These are phyloP conservation scores for Harlomillsia oculata DNA, from an alignment of 1,140 invertebrate genomes.

Conservation along the genomic window DNA sequence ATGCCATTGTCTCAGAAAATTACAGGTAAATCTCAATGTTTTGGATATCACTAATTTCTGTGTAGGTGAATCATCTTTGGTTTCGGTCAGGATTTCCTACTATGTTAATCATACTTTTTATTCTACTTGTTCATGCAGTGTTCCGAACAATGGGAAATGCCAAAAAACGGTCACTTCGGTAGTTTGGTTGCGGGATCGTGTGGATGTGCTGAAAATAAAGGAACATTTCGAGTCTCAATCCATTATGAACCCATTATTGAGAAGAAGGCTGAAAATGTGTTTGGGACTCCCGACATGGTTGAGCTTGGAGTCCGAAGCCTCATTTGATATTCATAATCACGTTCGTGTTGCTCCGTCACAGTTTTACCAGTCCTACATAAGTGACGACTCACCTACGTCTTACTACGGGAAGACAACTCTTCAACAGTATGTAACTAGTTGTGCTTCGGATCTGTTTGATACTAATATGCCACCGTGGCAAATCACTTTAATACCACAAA, in stretches of 20 bases:
- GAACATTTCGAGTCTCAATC: background rate
- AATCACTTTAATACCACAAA: conserved; percentile 2
- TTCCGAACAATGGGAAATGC: no score
- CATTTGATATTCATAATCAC: background rate
- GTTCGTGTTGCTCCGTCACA: background rate
- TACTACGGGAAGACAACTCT: background rate
- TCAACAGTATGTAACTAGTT: conserved; percentile 5
- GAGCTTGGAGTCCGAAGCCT: background rate
- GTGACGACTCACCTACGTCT: background rate
- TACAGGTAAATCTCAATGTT: no score
- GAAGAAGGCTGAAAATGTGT: background rate
- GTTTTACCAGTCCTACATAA: conserved; percentile 1
- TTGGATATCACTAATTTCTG: no score
- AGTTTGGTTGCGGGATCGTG: background rate
- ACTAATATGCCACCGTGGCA: background rate
- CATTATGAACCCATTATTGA: background rate
- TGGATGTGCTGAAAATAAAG: background rate
- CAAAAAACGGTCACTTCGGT: conserved; percentile 1
- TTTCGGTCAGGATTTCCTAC: no score
- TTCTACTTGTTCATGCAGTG: no score
- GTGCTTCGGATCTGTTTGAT: background rate
- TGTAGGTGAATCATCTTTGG: no score
- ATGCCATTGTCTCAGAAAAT: no score
- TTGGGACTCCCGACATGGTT: background rate
- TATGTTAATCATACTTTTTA: no score